Conservation (phyloP, 2,797 vertebrate species). For the Leptatherina wallacei region DNA sequence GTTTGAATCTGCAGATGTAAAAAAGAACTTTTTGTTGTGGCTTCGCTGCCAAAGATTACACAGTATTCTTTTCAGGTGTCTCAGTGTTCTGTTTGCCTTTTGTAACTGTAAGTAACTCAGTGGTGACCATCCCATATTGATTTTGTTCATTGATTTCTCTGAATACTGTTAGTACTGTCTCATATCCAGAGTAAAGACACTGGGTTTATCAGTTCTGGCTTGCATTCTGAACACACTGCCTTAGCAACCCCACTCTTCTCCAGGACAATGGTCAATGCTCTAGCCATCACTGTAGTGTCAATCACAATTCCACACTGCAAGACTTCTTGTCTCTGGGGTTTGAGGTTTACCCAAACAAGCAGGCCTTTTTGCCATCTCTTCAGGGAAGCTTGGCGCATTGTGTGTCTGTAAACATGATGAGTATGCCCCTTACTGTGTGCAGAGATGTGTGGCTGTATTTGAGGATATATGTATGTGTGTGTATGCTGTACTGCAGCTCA, state of each 20-base stretch:
- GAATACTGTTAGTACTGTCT: conserved; percentile 10
- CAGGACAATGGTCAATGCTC: conserved; percentile 33
- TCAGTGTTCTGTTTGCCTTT: not conserved
- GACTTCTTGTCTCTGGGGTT: conserved; percentile 11
- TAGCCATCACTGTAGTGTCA: conserved; percentile 16
- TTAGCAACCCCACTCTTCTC: conserved; percentile 10
- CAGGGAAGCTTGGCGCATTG: conserved; percentile 6
- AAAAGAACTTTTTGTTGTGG: not conserved
- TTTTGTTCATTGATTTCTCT: conserved; percentile 13
- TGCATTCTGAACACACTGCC: conserved; percentile 17
- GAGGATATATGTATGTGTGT: not conserved
- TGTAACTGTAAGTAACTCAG: conserved; percentile 4
- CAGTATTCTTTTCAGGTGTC: conserved; percentile 1
- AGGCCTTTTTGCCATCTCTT: conserved; percentile 22
- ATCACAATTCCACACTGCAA: conserved; percentile 38
- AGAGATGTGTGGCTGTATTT: not conserved
- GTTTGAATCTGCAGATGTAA: not conserved
- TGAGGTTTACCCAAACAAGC: conserved; percentile 17
- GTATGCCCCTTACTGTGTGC: conserved; percentile 6
- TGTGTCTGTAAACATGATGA: conserved; percentile 36
- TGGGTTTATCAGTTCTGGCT: conserved; percentile 8
- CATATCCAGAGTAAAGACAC: conserved; percentile 11
- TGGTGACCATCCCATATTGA: conserved; percentile 17
- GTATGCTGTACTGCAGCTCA: conserved; percentile 27
- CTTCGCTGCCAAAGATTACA: not conserved